These are phyloP conservation scores for Meteorus sp. DNA, from an alignment of 1,140 invertebrate genomes.

Conservation along the genomic window DNA sequence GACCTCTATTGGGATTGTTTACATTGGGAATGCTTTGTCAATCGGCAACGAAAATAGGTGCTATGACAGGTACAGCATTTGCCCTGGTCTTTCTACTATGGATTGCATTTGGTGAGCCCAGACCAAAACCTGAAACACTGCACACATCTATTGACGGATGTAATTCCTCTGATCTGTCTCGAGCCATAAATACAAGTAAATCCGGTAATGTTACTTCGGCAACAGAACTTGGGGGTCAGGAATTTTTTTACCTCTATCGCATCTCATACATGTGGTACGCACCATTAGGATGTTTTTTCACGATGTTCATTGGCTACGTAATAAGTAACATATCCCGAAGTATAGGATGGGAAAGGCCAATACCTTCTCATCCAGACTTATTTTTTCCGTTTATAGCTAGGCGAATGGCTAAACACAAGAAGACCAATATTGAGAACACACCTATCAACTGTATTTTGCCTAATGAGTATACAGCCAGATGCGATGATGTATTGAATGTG, in stretches of 20 bases:
- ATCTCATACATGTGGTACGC: conserved; percentile 89
- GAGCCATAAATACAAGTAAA: background rate
- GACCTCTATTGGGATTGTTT: conserved; percentile 78
- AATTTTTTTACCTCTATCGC: conserved; percentile 62
- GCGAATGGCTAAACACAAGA: conserved; percentile 46
- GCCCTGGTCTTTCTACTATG: conserved; percentile 75
- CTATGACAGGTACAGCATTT: conserved; percentile 65
- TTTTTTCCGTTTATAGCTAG: conserved; percentile 67
- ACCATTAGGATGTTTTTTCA: conserved; percentile 68
- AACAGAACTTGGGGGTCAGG: conserved; percentile 18
- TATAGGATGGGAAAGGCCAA: conserved; percentile 30
- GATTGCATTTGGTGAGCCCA: conserved; percentile 84
- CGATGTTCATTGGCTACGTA: conserved; percentile 69
- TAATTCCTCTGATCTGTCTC: background rate
- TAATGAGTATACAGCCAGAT: conserved; percentile 32
- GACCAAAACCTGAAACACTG: conserved; percentile 56
- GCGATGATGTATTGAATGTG: conserved; percentile 63
- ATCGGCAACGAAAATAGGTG: conserved; percentile 69
- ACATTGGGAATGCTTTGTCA: conserved; percentile 75
- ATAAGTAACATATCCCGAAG: conserved; percentile 54
- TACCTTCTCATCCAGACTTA: conserved; percentile 61
- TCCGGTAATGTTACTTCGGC: background rate
- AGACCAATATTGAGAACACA: too few species aligned
- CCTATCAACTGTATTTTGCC: too few species aligned
- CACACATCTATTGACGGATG: conserved; percentile 33